phyloP scores from a whole-genome alignment of 2,888 invertebrate species.

The Tanytarsus gracilentus region DNA sequence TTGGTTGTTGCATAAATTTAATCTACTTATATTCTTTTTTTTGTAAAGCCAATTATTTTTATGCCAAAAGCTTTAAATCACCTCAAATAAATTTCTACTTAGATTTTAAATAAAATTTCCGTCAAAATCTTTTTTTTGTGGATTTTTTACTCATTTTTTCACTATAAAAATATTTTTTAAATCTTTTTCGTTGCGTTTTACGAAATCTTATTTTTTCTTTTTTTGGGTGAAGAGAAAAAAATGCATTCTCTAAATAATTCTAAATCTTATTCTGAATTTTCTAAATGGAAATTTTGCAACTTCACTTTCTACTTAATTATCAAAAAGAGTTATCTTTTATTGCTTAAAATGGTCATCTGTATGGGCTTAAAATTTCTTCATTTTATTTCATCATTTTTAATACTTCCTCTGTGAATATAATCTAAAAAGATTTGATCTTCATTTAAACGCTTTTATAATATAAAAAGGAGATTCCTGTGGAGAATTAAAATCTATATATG shows the following conservation, averaged over 20 bases:
- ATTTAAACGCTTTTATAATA: no score
- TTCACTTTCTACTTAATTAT: background rate
- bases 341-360: conserved; percentile 9
- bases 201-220: background rate
- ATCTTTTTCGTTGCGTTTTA: conserved; percentile 4
- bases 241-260: background rate
- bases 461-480: no score
- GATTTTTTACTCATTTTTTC: background rate
- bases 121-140: background rate
- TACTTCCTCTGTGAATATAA: background rate
- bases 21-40: conserved; percentile 14
- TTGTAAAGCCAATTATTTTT: conserved; percentile 22
- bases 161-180: background rate
- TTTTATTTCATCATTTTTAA: background rate
- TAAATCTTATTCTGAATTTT: no score
- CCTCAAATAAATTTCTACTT: background rate
- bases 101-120: background rate
- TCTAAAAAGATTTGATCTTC: background rate
- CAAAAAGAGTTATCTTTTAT: background rate
- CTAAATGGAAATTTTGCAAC: background rate
- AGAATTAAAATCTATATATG: no score
- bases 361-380: background rate
- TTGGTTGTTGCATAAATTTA: background rate
- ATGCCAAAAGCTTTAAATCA: background rate
- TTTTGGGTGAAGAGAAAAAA: background rate